Percentiles rank a stretch among this genome's conserved stretches.
phyloP scores from a whole-genome alignment of 2,113 vertebrate genomes.

The Columba livia region DNA sequence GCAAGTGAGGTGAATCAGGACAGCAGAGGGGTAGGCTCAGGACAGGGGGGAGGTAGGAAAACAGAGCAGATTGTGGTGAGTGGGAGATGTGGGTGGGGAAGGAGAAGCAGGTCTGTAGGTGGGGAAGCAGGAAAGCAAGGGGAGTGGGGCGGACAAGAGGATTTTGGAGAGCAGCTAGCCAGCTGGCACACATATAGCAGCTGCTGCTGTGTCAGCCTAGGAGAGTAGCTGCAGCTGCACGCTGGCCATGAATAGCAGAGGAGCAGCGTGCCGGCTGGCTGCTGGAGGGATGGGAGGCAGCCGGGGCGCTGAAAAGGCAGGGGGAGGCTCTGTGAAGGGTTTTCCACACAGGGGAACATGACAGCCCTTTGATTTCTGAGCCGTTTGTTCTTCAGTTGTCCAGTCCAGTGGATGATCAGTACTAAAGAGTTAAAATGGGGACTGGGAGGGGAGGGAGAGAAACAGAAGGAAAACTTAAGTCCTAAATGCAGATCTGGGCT shows the following conservation, averaged over 20 bases:
- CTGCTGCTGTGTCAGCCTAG: constrained; percentile 69
- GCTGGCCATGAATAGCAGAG: constrained; percentile 65
- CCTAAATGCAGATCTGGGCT: not conserved
- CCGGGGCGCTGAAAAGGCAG: constrained; percentile 44
- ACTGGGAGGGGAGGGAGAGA: not conserved
- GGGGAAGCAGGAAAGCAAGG: constrained; percentile 31
- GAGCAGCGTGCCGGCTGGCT: constrained; percentile 59
- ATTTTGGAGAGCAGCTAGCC: constrained; percentile 59
- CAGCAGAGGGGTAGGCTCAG: constrained; percentile 24
- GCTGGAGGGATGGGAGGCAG: constrained; percentile 54
- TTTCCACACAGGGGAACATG: not conserved
- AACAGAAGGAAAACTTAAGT: not conserved
- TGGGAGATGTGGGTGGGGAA: not conserved
- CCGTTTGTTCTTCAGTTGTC: constrained; percentile 52
- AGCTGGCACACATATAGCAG: constrained; percentile 67
- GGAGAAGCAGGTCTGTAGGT: constrained; percentile 52
- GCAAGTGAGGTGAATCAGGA: constrained; percentile 3
- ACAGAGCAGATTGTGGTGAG: not conserved
- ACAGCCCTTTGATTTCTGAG: constrained; percentile 61
- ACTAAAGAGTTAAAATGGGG: constrained; percentile 18
- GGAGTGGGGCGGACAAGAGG: constrained; percentile 15
- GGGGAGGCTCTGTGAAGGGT: constrained; percentile 39
- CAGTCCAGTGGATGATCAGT: not conserved
- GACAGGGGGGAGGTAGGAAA: not conserved
- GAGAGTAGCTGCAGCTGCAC: constrained; percentile 67